Conservation (phyloP, 2,888 invertebrate genomes). For the Exephanes ischioxanthus region DNA sequence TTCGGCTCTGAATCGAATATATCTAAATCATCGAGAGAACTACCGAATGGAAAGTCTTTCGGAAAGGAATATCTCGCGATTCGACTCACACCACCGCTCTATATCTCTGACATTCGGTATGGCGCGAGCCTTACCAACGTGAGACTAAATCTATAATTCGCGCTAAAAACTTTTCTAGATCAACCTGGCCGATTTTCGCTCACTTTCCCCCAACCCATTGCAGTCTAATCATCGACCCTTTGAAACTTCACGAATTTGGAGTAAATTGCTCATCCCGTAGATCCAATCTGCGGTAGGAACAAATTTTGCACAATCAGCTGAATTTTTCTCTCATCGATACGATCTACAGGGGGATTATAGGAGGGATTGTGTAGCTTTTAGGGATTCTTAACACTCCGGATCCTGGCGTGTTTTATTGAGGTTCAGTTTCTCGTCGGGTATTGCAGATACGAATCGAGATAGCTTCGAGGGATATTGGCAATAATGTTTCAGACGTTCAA, state of each 20-base stretch:
- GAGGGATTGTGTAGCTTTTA: not conserved
- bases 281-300: too few species aligned
- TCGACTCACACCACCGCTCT: slow-evolving; percentile 36
- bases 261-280: not conserved
- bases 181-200: too few species aligned
- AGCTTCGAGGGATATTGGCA: not conserved
- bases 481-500: slow-evolving; percentile 30
- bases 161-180: not conserved
- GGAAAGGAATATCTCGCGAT: slow-evolving; percentile 35
- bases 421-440: not conserved
- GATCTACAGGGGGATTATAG: not conserved
- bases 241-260: not conserved
- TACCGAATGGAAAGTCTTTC: slow-evolving; percentile 47
- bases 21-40: slow-evolving; percentile 54
- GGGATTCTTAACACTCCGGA: not conserved
- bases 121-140: too few species aligned
- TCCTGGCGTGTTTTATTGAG: not conserved
- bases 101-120: slow-evolving; percentile 2
- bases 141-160: not conserved
- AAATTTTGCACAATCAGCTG: not conserved
- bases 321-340: not conserved
- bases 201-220: not conserved
- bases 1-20: slow-evolving; percentile 42
- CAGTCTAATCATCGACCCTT: not conserved
- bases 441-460: slow-evolving; percentile 1